Percentiles rank a stretch among this genome's conserved stretches.
These are phyloP conservation scores for Phyllotreta striolata DNA, from an alignment of 2,888 invertebrate genomes.

Conservation along the genomic window DNA sequence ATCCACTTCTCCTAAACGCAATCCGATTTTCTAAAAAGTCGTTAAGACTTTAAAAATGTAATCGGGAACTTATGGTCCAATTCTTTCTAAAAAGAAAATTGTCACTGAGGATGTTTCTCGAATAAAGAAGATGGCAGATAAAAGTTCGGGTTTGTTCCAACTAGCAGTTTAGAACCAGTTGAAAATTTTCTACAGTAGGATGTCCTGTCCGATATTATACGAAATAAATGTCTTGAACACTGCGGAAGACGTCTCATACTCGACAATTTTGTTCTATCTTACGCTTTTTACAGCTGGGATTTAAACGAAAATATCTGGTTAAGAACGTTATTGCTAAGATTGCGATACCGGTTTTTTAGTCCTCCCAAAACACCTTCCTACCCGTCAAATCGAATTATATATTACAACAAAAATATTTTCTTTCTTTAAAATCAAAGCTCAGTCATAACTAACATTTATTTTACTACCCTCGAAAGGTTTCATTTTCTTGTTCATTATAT, in stretches of 20 bases:
- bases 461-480: too few species aligned
- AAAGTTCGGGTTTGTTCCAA: constrained; percentile 29
- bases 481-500: too few species aligned
- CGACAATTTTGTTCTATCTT: constrained; percentile 17
- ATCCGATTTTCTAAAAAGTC: constrained; percentile 12
- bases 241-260: constrained; percentile 24
- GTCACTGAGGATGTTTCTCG: constrained; percentile 15
- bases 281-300: constrained; percentile 13
- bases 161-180: constrained; percentile 30
- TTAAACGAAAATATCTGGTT: constrained; percentile 16
- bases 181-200: constrained; percentile 22
- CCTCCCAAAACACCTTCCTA: too few species aligned
- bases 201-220: constrained; percentile 22
- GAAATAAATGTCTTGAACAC: constrained; percentile 26
- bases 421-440: too few species aligned
- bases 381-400: too few species aligned
- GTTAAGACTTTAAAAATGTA: constrained; percentile 15
- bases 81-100: constrained; percentile 9
- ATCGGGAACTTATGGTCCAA: constrained; percentile 12
- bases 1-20: constrained; percentile 9
- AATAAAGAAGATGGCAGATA: constrained; percentile 28
- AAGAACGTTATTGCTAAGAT: constrained; percentile 8
- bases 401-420: too few species aligned
- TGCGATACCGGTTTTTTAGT: constrained; percentile 9
- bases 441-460: too few species aligned